phyloP scores from a whole-genome alignment of 2,888 invertebrate species.

The Chrysodeixis includens region DNA sequence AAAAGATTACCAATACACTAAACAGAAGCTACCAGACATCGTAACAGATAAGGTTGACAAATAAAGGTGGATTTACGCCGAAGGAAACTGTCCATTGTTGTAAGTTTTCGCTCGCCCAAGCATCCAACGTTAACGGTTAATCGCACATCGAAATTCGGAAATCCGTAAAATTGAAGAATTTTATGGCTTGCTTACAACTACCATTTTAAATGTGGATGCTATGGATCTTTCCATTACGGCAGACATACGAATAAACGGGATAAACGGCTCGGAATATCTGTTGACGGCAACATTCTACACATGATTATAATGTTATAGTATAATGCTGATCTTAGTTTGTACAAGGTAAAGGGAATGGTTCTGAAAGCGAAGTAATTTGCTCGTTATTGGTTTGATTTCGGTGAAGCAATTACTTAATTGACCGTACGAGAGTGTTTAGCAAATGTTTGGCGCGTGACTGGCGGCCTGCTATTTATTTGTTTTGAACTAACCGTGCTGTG shows the following conservation, averaged over 20 bases:
- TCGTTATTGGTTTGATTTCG: constrained; percentile 30
- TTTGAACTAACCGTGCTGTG: background rate
- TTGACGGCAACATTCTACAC: constrained; percentile 3
- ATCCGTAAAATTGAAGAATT: constrained; percentile 74
- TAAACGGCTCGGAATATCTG: constrained; percentile 42
- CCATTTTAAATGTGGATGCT: constrained; percentile 55
- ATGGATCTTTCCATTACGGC: constrained; percentile 51
- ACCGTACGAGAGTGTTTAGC: constrained; percentile 14
- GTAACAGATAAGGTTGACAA: constrained; percentile 51
- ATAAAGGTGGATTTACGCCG: constrained; percentile 59
- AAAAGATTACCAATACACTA: constrained; percentile 21
- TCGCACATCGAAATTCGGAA: constrained; percentile 74
- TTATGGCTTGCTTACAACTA: constrained; percentile 65
- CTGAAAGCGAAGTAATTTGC: constrained; percentile 18
- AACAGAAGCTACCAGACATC: constrained; percentile 42
- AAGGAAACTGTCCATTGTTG: constrained; percentile 70
- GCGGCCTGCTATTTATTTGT: constrained; percentile 2
- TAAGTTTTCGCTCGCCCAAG: constrained; percentile 69
- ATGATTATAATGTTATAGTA: constrained; percentile 11
- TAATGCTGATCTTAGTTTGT: constrained; percentile 26
- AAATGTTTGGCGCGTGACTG: constrained; percentile 7
- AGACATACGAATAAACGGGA: constrained; percentile 46
- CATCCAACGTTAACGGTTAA: constrained; percentile 68
- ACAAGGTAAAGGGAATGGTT: constrained; percentile 19
- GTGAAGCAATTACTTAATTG: constrained; percentile 33